phyloP scores from a whole-genome alignment of 2,113 vertebrate species.

The Caranx ignobilis region DNA sequence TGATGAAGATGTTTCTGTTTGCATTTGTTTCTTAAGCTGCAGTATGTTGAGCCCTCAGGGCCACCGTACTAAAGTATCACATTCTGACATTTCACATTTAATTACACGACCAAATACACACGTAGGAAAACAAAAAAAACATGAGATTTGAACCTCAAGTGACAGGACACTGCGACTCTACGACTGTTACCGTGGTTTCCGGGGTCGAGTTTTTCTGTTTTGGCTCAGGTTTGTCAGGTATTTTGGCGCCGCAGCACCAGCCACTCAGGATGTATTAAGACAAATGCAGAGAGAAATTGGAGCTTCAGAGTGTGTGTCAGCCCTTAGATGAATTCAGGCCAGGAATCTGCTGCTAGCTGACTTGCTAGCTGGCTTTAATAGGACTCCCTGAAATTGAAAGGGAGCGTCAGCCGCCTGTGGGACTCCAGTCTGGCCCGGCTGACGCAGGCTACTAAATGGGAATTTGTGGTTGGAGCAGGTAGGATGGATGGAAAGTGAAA shows the following conservation, averaged over 20 bases:
- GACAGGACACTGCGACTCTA: background rate
- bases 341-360: constrained; percentile 26
- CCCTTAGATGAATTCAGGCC: constrained; percentile 36
- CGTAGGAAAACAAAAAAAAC: too few species aligned
- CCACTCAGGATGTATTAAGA: constrained; percentile 38
- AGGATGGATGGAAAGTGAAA: constrained; percentile 66
- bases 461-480: constrained; percentile 55
- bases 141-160: background rate
- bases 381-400: constrained; percentile 60
- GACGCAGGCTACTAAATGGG: constrained; percentile 57
- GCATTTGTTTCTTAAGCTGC: too few species aligned
- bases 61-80: too few species aligned
- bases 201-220: background rate
- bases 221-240: background rate
- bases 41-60: too few species aligned
- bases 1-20: too few species aligned
- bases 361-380: constrained; percentile 54
- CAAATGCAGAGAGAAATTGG: constrained; percentile 47
- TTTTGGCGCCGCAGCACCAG: constrained; percentile 3
- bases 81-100: too few species aligned
- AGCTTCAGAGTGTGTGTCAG: constrained; percentile 23
- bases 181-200: background rate
- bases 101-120: too few species aligned
- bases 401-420: constrained; percentile 38
- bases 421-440: constrained; percentile 39